These are phyloP conservation scores for Tyria jacobaeae DNA, from an alignment of 2,888 invertebrate genomes.

Conservation along the genomic window DNA sequence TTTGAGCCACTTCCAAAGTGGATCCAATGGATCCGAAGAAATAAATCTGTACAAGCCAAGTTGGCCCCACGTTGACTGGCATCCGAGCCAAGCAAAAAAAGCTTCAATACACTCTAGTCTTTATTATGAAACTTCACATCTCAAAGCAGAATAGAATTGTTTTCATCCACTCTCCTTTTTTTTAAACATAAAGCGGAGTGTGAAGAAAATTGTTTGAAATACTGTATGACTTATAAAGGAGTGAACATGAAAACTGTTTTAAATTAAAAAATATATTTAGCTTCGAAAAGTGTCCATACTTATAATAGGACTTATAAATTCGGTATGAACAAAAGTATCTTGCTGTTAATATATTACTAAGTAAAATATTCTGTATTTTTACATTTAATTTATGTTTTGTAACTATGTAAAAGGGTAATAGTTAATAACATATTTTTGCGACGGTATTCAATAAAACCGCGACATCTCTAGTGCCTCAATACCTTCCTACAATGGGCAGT, in stretches of 20 bases:
- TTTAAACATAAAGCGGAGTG: conserved; percentile 57
- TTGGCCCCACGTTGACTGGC: conserved; percentile 63
- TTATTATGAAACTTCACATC: conserved; percentile 47
- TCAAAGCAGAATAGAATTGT: conserved; percentile 61
- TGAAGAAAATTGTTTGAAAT: conserved; percentile 47
- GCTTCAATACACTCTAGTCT: conserved; percentile 58
- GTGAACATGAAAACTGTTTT: conserved; percentile 26
- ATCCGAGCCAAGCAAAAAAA: conserved; percentile 53
- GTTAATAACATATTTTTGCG: too few relatives aligned
- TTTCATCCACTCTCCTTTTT: conserved; percentile 61
- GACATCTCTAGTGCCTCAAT: too few relatives aligned
- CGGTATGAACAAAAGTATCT: too few relatives aligned
- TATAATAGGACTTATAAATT: too few relatives aligned
- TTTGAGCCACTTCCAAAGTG: too few relatives aligned
- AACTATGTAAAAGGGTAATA: too few relatives aligned
- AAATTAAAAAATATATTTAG: background rate
- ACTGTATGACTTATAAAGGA: conserved; percentile 14
- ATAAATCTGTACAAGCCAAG: conserved; percentile 42
- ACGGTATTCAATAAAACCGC: background rate
- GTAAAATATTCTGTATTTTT: too few relatives aligned
- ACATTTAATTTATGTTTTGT: too few relatives aligned
- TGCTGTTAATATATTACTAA: too few relatives aligned
- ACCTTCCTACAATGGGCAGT: too few relatives aligned
- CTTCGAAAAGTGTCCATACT: too few relatives aligned
- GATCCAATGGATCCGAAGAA: background rate